A percentile compares a stretch with the other conserved stretches of the same genome.
phyloP scores from a whole-genome alignment of 2,113 vertebrate species.

The Indri indri region DNA sequence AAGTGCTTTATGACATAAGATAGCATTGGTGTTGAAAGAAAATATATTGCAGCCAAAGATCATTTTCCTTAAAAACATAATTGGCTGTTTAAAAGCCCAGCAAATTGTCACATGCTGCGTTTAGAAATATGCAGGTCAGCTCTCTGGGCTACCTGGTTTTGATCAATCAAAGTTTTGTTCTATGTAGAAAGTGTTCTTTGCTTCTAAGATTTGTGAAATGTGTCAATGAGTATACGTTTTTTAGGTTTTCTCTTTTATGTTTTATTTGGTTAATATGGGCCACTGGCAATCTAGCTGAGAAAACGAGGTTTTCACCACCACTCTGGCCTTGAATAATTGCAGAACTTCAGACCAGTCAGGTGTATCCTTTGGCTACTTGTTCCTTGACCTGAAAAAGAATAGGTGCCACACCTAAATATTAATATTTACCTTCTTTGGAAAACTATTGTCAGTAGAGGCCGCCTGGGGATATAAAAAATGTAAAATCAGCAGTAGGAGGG shows the following conservation, averaged over 20 bases:
- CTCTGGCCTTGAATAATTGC: background rate
- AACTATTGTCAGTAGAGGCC: background rate
- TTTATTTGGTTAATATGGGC: background rate
- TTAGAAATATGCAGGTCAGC: background rate
- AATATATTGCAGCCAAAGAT: background rate
- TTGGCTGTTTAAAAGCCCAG: background rate
- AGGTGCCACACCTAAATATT: background rate
- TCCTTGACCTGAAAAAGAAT: background rate
- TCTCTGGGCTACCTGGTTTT: background rate
- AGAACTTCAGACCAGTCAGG: background rate
- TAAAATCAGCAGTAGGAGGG: background rate
- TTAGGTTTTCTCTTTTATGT: background rate
- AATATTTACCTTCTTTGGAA: background rate
- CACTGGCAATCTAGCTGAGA: background rate
- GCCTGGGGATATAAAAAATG: background rate
- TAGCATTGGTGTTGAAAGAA: background rate
- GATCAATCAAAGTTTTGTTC: background rate
- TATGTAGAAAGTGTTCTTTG: background rate
- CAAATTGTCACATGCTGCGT: rapidly evolving
- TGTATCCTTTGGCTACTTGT: background rate
- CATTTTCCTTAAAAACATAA: background rate
- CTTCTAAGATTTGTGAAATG: background rate
- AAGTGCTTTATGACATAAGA: background rate
- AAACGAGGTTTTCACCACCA: background rate
- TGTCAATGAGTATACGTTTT: background rate